Evolutionary conservation across 1,140 invertebrate genomes (phyloP), one percentile per base, ranked within the genome.

Genomic region (Bombus soroeensis): DNA sequence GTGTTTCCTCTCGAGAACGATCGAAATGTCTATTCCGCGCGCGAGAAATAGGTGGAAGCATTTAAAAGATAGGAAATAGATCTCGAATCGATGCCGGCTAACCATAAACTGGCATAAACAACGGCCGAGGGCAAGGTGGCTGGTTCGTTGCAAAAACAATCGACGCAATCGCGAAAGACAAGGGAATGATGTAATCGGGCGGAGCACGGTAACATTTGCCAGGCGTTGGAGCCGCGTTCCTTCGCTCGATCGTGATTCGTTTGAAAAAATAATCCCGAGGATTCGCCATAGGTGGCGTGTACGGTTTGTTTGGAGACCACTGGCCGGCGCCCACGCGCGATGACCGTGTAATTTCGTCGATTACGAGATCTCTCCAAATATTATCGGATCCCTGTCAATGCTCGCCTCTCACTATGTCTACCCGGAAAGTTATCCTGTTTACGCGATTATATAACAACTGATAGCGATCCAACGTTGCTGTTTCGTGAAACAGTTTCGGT

Each of bases 261-360:
- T 85, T 90, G 75, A 87, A 91, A 91, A 91, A 88, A 91, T 88
- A 91, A 91, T 62, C 53, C 37, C 71, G 78, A 73, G 73, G 78
- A 88, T 88, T 85, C 90, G 73, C 90, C 83, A 92, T 92, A 91
- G 91, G 91, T 82, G 86, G 88, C 83, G 73, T 47, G 62, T 32
- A 64, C 37, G 39, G 85, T 88, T 88, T 90, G 90, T 91, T 91
- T 91, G 84, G 43, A 80, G 79, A 90, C 59, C 87, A 34, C 73
- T 43, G 62, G 34, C 66, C 39, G 53, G 25, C 89, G 72, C 90
- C 87, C 83, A 86, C 89, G 87, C 86, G 4, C 68, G 75, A 88
- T 81, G 66, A 86, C 47, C 88, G 73, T 68, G 83, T 90, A 89
- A 90, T 89, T 89, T 43, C 72, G 73, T 88, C 87, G 89, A 88